A percentile compares a stretch with the other conserved stretches of the same genome.
Conservation (phyloP, 2,888 invertebrate genomes). For the Plutella xylostella region DNA sequence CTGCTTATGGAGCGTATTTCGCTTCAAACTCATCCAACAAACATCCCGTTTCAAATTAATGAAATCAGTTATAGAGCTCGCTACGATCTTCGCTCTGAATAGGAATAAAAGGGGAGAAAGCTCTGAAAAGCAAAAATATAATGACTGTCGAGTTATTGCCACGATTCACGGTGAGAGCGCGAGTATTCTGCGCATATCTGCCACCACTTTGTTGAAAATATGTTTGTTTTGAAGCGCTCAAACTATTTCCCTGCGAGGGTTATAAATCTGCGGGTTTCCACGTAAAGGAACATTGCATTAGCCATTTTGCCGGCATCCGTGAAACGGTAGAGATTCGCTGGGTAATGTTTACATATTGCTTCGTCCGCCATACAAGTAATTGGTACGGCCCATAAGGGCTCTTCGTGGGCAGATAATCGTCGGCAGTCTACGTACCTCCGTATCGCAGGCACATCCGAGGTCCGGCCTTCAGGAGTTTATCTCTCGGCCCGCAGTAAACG, state of each 20-base stretch:
- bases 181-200: too few species aligned
- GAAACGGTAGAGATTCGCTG: neutral
- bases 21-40: too few species aligned
- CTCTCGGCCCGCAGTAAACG: constrained; percentile 25
- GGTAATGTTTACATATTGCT: constrained; percentile 1
- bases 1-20: too few species aligned
- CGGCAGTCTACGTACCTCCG: constrained; percentile 14
- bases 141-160: constrained; percentile 23
- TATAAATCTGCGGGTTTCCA: too few species aligned
- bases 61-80: constrained; percentile 38
- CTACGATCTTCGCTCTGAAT: constrained; percentile 27
- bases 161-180: constrained; percentile 35
- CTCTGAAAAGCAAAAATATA: constrained; percentile 31
- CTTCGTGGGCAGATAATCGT: constrained; percentile 20
- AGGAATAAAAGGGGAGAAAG: constrained; percentile 30
- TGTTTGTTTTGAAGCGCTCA: too few species aligned
- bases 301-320: neutral
- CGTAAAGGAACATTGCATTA: too few species aligned
- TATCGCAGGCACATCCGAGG: neutral
- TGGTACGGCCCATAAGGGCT: constrained; percentile 21
- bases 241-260: too few species aligned
- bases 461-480: constrained; percentile 12
- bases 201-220: too few species aligned
- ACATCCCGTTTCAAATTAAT: constrained; percentile 32
- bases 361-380: constrained; percentile 13